A percentile compares a stretch with the other conserved stretches of the same genome.
Conservation (phyloP, 2,888 invertebrate genomes). For the Melanchra persicariae region DNA sequence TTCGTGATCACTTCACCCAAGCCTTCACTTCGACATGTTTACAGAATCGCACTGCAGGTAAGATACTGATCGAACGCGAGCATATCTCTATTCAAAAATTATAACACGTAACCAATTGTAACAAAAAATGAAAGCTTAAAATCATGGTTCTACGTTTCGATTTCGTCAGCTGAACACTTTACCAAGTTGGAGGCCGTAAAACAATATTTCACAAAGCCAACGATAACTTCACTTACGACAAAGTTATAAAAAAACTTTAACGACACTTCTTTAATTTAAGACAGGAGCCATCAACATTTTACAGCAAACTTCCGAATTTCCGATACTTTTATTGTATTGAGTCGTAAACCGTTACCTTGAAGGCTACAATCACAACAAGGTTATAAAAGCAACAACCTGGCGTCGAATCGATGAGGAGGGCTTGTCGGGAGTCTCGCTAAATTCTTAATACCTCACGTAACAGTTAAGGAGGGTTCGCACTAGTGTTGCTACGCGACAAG, state of each 20-base stretch:
- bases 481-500: slow-evolving; percentile 67
- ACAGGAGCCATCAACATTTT: slow-evolving; percentile 54
- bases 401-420: slow-evolving; percentile 71
- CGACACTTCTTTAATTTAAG: slow-evolving; percentile 60
- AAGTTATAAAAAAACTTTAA: slow-evolving; percentile 53
- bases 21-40: no score
- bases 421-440: slow-evolving; percentile 81
- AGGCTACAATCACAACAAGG: slow-evolving; percentile 71
- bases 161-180: slow-evolving; percentile 4
- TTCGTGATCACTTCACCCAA: no score
- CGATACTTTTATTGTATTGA: slow-evolving; percentile 60
- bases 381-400: slow-evolving; percentile 70
- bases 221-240: slow-evolving; percentile 24
- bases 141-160: not conserved
- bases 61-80: not conserved
- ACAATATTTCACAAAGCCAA: slow-evolving; percentile 19
- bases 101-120: not conserved
- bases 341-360: slow-evolving; percentile 62
- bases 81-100: not conserved
- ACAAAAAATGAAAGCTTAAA: not conserved
- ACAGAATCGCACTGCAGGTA: no score
- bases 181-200: slow-evolving; percentile 18
- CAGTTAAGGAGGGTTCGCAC: slow-evolving; percentile 84
- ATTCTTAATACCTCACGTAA: slow-evolving; percentile 91
- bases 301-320: slow-evolving; percentile 56